Evolutionary conservation across 2,113 vertebrate genomes (phyloP).

Genomic region (Neolamprologus caudopunctatus): DNA sequence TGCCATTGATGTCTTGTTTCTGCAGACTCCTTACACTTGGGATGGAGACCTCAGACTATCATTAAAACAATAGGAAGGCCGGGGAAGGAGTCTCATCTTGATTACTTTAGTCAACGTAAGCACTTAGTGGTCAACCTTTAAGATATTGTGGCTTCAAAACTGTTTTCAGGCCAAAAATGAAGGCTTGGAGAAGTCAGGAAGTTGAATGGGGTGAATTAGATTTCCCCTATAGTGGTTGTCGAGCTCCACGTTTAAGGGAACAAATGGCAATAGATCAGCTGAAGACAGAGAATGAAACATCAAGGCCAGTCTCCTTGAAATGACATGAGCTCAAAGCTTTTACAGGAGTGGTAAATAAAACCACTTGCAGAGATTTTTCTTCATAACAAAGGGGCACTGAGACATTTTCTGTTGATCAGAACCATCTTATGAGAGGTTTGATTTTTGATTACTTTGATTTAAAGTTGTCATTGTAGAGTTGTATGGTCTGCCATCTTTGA

Average conservation of each 20-base stretch:
- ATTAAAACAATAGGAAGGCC: conserved; percentile 22
- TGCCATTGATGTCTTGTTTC: conserved; percentile 28
- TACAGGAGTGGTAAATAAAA: neutral
- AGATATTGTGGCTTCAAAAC: conserved; percentile 18
- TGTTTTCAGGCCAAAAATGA: conserved; percentile 7
- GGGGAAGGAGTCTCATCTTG: conserved; percentile 10
- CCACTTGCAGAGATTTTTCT: neutral
- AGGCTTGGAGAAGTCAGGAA: neutral
- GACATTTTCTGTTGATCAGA: neutral
- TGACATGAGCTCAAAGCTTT: neutral
- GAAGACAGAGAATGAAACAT: neutral
- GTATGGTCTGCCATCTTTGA: neutral
- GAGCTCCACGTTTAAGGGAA: neutral
- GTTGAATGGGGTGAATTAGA: neutral
- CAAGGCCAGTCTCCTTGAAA: neutral
- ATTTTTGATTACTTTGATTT: neutral
- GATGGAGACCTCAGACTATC: neutral
- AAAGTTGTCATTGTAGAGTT: neutral
- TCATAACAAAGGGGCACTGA: neutral
- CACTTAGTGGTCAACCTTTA: conserved; percentile 17
- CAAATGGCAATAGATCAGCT: neutral
- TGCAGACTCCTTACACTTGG: neutral
- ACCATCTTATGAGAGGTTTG: neutral
- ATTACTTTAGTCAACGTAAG: conserved; percentile 32
- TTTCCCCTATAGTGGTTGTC: neutral